A percentile compares a stretch with the other conserved stretches of the same genome.
These are phyloP conservation scores for Tachina fera DNA, from an alignment of 2,888 invertebrate species.

Conservation along the genomic window DNA sequence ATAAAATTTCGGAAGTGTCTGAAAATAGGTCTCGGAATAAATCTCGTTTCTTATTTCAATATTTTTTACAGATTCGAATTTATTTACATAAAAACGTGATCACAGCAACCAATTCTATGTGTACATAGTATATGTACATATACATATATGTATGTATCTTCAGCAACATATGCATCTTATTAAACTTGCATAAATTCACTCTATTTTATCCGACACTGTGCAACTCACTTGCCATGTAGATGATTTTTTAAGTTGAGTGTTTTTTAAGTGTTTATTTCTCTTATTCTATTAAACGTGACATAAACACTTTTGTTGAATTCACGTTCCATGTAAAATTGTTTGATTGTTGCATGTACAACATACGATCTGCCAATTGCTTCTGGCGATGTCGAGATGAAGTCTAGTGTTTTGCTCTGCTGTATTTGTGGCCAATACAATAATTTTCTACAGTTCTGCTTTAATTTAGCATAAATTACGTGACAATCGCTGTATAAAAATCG, in stretches of 20 bases:
- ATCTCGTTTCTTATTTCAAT: too few relatives aligned
- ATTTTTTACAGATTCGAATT: too few relatives aligned
- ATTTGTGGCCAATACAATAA: constrained; percentile 21
- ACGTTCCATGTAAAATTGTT: constrained; percentile 48
- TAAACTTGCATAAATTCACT: not conserved
- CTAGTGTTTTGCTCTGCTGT: constrained; percentile 23
- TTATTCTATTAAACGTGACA: constrained; percentile 60
- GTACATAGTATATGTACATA: too few relatives aligned
- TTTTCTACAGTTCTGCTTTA: constrained; percentile 57
- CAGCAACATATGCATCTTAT: too few relatives aligned
- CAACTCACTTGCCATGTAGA: constrained; percentile 5
- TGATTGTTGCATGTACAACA: constrained; percentile 46
- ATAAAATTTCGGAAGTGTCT: too few relatives aligned
- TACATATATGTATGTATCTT: too few relatives aligned
- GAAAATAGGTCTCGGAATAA: too few relatives aligned
- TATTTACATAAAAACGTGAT: too few relatives aligned
- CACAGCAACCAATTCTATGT: too few relatives aligned
- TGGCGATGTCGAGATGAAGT: constrained; percentile 52
- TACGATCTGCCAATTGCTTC: constrained; percentile 61
- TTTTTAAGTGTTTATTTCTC: constrained; percentile 12
- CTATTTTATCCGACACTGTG: not conserved
- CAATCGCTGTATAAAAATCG: constrained; percentile 44
- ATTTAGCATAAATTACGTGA: constrained; percentile 69
- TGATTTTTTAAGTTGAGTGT: constrained; percentile 15
- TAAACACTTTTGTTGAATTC: constrained; percentile 59